phyloP scores from a whole-genome alignment of 2,797 vertebrate genomes.

The Acestrorhynchus altus region DNA sequence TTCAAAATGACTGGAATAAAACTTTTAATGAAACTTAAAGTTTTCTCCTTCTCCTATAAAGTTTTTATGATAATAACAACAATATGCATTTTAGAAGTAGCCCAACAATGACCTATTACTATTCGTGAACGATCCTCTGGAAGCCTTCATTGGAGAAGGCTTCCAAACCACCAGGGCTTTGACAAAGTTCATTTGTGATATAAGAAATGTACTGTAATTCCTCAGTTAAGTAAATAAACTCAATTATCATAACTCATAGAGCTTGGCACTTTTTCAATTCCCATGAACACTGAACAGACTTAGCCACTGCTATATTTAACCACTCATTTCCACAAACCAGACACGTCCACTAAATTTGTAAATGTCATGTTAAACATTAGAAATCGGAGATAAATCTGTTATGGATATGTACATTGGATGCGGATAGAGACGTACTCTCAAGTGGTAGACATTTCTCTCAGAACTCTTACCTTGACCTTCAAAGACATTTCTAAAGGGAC shows the following conservation, averaged over 20 bases:
- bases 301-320: constrained; percentile 28
- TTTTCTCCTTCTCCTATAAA: too few species aligned
- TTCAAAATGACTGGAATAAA: too few species aligned
- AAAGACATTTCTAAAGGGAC: constrained; percentile 15
- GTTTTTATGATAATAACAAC: too few species aligned
- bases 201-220: constrained; percentile 16
- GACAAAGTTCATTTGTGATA: constrained; percentile 11
- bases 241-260: constrained; percentile 33
- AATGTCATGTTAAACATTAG: constrained; percentile 37
- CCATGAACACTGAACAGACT: constrained; percentile 32
- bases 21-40: too few species aligned
- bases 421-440: constrained; percentile 20
- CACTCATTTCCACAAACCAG: constrained; percentile 27
- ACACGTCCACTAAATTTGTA: constrained; percentile 25
- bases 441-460: not conserved
- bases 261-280: constrained; percentile 31
- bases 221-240: constrained; percentile 21
- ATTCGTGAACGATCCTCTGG: not conserved
- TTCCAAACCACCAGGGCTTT: not conserved
- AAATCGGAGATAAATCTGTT: constrained; percentile 27
- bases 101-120: not conserved
- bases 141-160: not conserved
- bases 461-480: constrained; percentile 10
- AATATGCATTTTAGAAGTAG: not conserved
- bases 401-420: constrained; percentile 34